Base-by-base conservation (phyloP, 2,888 invertebrate species). In the Drosophila hamatofila region DNA sequence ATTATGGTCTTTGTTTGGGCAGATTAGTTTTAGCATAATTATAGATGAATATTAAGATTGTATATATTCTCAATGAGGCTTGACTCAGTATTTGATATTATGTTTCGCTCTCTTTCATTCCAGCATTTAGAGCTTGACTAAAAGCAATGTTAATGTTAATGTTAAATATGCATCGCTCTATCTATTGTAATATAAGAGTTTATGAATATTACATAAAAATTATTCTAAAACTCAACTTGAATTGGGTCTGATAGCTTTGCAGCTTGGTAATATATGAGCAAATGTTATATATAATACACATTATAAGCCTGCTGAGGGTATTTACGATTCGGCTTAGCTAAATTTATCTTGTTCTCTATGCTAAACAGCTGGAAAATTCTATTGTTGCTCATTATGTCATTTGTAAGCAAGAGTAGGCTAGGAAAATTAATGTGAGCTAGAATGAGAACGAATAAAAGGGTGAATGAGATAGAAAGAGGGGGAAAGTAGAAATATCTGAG, bases 361-460 rank as follows among this genome's bases (percentile, higher is more conserved):
- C 30, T 41, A 46, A 55, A 16, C 21, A 33, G 33, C 11, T 30
- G 51, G 54, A 44, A 57, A 59, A 60, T 60, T 57, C 41, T 23
- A 16, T 18, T 44, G 49, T 23, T 30, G 56, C 37, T 54, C 39
- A 60, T 63, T 74, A 49, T 35, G 48, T 48, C 60, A 48, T 74
- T 52, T 56, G 48, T 44, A 44, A 42, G 37, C 48, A 27, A 55
- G 46, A 35, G 4, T 39, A 14, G 16, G 54, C 21, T 9, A 25
- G 30, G 8, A 1, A 55, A 21, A 55, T 30, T 2, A 5, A 41
- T 27, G 3, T 1, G 5, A 9, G 3, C 1, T 12, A 18, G 16
- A 23, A 23, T 3, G 18, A 30, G 12, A 12, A 27, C 0, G 18
- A 30, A n/a, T 18, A 12, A 30, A 48, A 25, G 23, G 2, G 14